Percentiles rank a stretch among this genome's conserved stretches.
These are phyloP conservation scores for Podarcis lilfordi DNA, from an alignment of 2,797 vertebrate species.

Conservation along the genomic window DNA sequence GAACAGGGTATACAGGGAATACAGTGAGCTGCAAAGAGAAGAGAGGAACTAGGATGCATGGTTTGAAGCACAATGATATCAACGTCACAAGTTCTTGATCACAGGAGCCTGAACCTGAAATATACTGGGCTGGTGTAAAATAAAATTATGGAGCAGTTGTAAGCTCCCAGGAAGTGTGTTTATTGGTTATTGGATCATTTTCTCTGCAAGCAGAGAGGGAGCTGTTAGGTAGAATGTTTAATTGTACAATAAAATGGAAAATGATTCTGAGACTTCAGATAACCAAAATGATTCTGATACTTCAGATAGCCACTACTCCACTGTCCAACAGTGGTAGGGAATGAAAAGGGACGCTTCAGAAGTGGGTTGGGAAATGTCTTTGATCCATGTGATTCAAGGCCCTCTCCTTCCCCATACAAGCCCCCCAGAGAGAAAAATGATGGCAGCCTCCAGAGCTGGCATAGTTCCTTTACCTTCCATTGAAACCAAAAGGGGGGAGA, in stretches of 20 bases:
- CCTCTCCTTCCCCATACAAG: not conserved
- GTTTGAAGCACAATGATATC: not conserved
- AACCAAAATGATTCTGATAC: not conserved
- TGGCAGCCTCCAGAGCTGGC: too few relatives aligned
- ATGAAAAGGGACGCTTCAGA: not conserved
- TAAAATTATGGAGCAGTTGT: not conserved
- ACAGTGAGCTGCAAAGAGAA: not conserved
- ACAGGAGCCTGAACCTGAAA: conserved; percentile 51
- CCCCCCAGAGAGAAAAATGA: not conserved
- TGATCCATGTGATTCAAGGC: too few relatives aligned
- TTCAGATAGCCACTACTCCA: not conserved
- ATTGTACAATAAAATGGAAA: too few relatives aligned
- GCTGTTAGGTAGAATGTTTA: too few relatives aligned
- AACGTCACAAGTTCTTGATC: conserved; percentile 34
- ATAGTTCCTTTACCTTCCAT: not conserved
- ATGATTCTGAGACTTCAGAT: not conserved
- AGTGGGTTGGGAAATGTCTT: too few relatives aligned
- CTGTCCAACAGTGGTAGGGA: not conserved
- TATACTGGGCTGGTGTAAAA: conserved; percentile 40
- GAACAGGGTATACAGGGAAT: not conserved
- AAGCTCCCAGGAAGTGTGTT: not conserved
- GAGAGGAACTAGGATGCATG: not conserved
- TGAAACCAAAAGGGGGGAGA: not conserved
- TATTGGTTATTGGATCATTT: not conserved
- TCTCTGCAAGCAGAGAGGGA: not conserved